Evolutionary conservation across 2,888 invertebrate genomes (phyloP), one percentile per base, ranked within the genome.

Genomic region (Limenitis camilla): DNA sequence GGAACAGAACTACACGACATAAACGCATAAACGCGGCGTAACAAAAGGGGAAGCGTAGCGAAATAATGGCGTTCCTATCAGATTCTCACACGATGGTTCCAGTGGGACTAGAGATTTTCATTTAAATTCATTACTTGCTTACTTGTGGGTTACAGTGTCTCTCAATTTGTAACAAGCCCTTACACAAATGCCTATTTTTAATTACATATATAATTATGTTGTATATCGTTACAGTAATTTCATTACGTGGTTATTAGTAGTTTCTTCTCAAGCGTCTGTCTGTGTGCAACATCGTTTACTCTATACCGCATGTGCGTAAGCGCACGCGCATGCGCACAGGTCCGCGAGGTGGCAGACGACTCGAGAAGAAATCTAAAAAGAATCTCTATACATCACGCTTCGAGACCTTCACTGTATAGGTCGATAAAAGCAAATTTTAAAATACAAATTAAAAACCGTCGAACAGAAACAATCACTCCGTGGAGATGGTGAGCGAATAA

Each of bases 71-170:
- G 66, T 53, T 58, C 39, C 41, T 68, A 71, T 69, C 69, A 69
- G 72, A 68, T 76, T 77, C 72, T 79, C 82, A 76, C 81, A 87
- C 87, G 86, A 88, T 84, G 87, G 85, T 79, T 81, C 84, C 88
- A 89, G 89, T 89, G 89, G 89, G 91, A 91, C 91, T 91, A 91
- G 91, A 91, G 89, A 90, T 89, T 90, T 90, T 89, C 86, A 88
- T 88, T 88, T 88, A 86, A 81, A 83, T 86, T 82, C 80, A 80
- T 87, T 85, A 85, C 85, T 84, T 70, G 68, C 57, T 78, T 80
- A 78, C 86, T 85, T 89, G 19, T 19, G 90, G 90, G 90, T 90
- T 90, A 90, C 90, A 88, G 89, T 88, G 89, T 85, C 83, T 85
- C 78, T 83, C 84, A 87, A 77, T 82, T 85, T 76, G 81, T 86